Evolutionary conservation across 2,888 invertebrate genomes (phyloP).

Genomic region (Spialia ferax): DNA sequence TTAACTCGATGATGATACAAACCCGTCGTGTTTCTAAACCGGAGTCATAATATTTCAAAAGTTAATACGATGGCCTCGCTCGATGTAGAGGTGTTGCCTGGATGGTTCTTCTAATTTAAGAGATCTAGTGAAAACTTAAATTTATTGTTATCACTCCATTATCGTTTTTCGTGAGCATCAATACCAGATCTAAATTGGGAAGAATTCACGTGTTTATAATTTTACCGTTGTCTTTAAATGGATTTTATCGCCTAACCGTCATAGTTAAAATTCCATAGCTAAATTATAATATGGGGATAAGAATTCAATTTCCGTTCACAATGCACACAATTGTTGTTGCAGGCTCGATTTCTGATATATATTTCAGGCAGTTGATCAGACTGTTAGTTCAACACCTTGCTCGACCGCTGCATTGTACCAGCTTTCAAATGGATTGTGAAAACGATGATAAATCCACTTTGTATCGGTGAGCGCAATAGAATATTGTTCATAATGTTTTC

Average conservation of each 20-base stretch:
- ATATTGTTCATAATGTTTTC: slow-evolving; percentile 27
- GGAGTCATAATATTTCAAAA: slow-evolving; percentile 31
- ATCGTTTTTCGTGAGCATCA: slow-evolving; percentile 5
- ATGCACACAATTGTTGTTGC: slow-evolving; percentile 23
- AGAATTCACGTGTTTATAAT: background rate
- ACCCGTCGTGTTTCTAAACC: slow-evolving; percentile 29
- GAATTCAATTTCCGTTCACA: slow-evolving; percentile 13
- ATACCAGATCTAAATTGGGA: background rate
- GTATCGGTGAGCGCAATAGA: slow-evolving; percentile 22
- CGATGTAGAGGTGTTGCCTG: slow-evolving; percentile 15
- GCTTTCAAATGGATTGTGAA: slow-evolving; percentile 30
- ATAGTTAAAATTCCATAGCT: background rate
- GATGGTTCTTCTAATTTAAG: background rate
- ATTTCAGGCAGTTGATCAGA: slow-evolving; percentile 22
- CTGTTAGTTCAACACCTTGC: slow-evolving; percentile 34
- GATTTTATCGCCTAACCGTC: background rate
- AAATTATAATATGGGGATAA: slow-evolving; percentile 11
- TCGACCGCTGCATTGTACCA: slow-evolving; percentile 30
- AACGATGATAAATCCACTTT: slow-evolving; percentile 31
- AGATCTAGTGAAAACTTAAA: background rate
- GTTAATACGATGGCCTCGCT: slow-evolving; percentile 27
- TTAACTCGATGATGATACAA: slow-evolving; percentile 42
- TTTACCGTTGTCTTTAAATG: background rate
- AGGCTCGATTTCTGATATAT: slow-evolving; percentile 28
- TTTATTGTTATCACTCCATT: slow-evolving; percentile 2